A percentile compares a stretch with the other conserved stretches of the same genome.
Evolutionary conservation across 1,140 invertebrate species (phyloP).

Genomic region (Homalodisca vitripennis): DNA sequence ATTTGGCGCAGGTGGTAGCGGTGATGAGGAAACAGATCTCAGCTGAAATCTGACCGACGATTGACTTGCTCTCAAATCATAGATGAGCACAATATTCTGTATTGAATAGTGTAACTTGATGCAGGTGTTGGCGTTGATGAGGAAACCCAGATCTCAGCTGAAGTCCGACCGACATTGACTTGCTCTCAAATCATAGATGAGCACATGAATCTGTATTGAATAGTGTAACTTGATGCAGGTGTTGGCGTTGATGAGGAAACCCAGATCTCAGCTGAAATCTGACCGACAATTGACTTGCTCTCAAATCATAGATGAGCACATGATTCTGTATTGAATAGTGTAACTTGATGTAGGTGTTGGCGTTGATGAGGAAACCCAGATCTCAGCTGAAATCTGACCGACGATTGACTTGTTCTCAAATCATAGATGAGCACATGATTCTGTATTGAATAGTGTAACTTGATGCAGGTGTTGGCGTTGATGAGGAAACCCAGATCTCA

Average conservation of each 20-base stretch:
- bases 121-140: background rate
- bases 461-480: background rate
- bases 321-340: constrained; percentile 15
- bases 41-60: too few relatives aligned
- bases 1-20: background rate
- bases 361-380: background rate
- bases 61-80: too few relatives aligned
- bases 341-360: background rate
- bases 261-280: background rate
- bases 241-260: background rate
- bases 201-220: too few relatives aligned
- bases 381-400: too few relatives aligned
- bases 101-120: background rate
- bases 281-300: too few relatives aligned
- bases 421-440: constrained; percentile 6
- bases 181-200: too few relatives aligned
- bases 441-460: constrained; percentile 4
- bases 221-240: background rate
- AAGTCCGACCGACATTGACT: too few relatives aligned
- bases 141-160: background rate
- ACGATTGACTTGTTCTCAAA: too few relatives aligned
- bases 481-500: background rate
- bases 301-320: background rate
- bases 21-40: background rate
- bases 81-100: too few relatives aligned